Conservation (phyloP, 2,888 invertebrate genomes). For the Alitta virens region DNA sequence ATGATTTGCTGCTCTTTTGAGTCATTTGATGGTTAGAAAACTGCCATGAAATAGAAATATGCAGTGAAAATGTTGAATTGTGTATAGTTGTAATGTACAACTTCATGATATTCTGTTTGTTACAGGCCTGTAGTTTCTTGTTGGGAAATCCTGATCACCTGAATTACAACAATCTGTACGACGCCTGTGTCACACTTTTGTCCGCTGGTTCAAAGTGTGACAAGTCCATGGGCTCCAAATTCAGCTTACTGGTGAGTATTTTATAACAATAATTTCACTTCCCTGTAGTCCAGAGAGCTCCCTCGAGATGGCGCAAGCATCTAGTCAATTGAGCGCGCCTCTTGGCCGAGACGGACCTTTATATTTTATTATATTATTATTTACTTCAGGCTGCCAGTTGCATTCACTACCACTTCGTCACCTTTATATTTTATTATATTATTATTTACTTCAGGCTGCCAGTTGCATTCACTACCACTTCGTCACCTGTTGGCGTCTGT, state of each 20-base stretch:
- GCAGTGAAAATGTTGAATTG: too few relatives aligned
- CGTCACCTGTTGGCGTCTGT: slow-evolving; percentile 77
- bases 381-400: slow-evolving; percentile 67
- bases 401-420: slow-evolving; percentile 86
- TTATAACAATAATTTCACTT: too few relatives aligned
- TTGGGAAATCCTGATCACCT: slow-evolving; percentile 88
- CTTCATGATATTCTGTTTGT: slow-evolving; percentile 24
- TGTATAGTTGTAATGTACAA: too few relatives aligned
- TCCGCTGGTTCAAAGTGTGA: slow-evolving; percentile 72
- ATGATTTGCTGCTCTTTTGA: too few relatives aligned
- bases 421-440: slow-evolving; percentile 54
- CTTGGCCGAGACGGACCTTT: too few relatives aligned
- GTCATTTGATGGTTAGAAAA: too few relatives aligned
- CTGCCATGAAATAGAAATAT: too few relatives aligned
- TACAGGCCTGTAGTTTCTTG: slow-evolving; percentile 84
- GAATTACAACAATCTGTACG: slow-evolving; percentile 81
- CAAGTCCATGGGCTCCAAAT: slow-evolving; percentile 26
- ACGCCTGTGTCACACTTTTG: slow-evolving; percentile 79
- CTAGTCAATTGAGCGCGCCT: too few relatives aligned
- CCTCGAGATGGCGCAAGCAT: too few relatives aligned
- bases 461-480: slow-evolving; percentile 90
- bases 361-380: too few relatives aligned
- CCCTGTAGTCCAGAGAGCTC: too few relatives aligned
- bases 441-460: slow-evolving; percentile 37
- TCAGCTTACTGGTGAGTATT: slow-evolving; percentile 21